A percentile compares a stretch with the other conserved stretches of the same genome.
Conservation (phyloP, 2,888 invertebrate species). For the Limenitis camilla region DNA sequence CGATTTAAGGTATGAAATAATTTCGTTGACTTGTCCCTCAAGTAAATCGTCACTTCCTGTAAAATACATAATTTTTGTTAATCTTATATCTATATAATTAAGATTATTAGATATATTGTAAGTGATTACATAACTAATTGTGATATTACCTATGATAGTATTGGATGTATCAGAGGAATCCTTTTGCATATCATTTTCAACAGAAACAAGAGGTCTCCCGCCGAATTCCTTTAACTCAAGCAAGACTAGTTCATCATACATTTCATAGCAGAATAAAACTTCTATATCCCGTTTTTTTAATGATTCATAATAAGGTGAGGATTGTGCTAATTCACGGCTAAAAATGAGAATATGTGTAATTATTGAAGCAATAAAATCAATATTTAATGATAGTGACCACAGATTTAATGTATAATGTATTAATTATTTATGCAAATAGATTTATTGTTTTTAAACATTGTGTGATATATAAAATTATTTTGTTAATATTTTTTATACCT, state of each 20-base stretch:
- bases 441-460: too few species aligned
- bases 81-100: background rate
- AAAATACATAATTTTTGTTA: background rate
- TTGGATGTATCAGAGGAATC: constrained; percentile 75
- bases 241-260: constrained; percentile 96
- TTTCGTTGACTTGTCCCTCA: constrained; percentile 83
- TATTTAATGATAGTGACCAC: too few species aligned
- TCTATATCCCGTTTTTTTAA: constrained; percentile 90
- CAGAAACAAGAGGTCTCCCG: constrained; percentile 84
- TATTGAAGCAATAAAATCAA: background rate
- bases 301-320: constrained; percentile 96
- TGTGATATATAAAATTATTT: too few species aligned
- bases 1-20: constrained; percentile 85
- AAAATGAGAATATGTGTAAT: constrained; percentile 24
- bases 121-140: background rate
- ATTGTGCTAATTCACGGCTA: constrained; percentile 93
- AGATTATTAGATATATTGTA: background rate
- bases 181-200: constrained; percentile 94
- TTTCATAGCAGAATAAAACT: constrained; percentile 96
- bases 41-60: constrained; percentile 79
- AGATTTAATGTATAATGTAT: too few species aligned
- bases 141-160: constrained; percentile 73
- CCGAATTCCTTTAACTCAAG: constrained; percentile 91
- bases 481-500: too few species aligned
- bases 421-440: too few species aligned